Evolutionary conservation across 2,888 invertebrate genomes (phyloP).

Genomic region (Corbicula japonica): DNA sequence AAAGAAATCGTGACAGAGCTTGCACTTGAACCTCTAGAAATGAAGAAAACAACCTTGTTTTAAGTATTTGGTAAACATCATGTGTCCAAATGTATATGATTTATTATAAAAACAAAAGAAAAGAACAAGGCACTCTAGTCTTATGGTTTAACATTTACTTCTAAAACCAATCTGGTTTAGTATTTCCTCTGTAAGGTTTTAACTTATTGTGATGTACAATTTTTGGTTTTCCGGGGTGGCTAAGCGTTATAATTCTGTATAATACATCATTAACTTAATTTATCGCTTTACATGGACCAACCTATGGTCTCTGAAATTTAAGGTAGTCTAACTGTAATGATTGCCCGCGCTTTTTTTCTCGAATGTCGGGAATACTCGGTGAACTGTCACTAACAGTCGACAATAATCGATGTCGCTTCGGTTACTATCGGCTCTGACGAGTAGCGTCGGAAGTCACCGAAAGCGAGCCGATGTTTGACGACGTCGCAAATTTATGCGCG

Average conservation of each 20-base stretch:
- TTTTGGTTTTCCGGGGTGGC: constrained; percentile 25
- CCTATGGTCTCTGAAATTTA: constrained; percentile 48
- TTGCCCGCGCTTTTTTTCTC: too few species aligned
- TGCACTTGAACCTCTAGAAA: constrained; percentile 11
- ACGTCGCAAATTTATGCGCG: too few species aligned
- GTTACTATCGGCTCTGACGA: too few species aligned
- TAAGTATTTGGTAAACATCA: neutral
- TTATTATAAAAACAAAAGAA: neutral
- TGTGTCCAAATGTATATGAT: neutral
- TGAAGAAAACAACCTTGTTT: neutral
- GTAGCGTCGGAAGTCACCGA: too few species aligned
- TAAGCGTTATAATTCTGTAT: constrained; percentile 33
- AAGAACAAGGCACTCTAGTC: too few species aligned
- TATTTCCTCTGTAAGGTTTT: constrained; percentile 28
- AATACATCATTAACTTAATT: constrained; percentile 41
- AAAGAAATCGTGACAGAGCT: constrained; percentile 3
- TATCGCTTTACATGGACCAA: constrained; percentile 36
- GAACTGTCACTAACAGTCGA: too few species aligned
- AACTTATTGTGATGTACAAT: constrained; percentile 45
- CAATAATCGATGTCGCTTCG: too few species aligned
- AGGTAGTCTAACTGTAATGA: too few species aligned
- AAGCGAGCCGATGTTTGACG: too few species aligned
- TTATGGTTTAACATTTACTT: neutral
- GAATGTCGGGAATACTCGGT: too few species aligned
- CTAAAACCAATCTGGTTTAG: too few species aligned